Conservation (phyloP, 2,113 vertebrate species). For the Notarius quadriscutis region DNA sequence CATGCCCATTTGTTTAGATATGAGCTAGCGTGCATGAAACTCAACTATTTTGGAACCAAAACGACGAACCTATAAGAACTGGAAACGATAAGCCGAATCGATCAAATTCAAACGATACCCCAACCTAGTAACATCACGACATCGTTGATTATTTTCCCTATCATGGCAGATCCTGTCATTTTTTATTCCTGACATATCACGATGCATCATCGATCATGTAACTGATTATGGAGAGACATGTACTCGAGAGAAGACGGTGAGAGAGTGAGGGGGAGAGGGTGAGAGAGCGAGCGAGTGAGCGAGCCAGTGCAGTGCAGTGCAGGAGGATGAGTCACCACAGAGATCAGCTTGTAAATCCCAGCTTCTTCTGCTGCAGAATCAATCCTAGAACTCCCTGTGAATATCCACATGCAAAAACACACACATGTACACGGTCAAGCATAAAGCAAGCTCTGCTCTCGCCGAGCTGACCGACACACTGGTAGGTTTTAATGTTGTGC, state of each 20-base stretch:
- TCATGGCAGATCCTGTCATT: background rate
- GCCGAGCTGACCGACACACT: background rate
- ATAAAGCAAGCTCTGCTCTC: background rate
- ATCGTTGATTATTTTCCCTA: background rate
- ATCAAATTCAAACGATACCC: too few species aligned
- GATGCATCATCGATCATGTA: background rate
- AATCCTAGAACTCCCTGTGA: background rate
- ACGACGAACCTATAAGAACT: too few species aligned
- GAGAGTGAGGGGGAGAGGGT: background rate
- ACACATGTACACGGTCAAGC: background rate
- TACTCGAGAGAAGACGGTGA: background rate
- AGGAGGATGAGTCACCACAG: conserved; percentile 52
- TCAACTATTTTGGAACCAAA: too few species aligned
- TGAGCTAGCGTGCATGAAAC: too few species aligned
- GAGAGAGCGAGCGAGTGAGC: background rate
- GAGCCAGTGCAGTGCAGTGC: conserved; percentile 34
- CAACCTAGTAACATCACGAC: too few species aligned
- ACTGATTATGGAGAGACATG: background rate
- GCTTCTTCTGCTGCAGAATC: background rate
- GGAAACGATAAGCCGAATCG: too few species aligned
- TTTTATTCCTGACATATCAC: background rate
- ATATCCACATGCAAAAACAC: background rate
- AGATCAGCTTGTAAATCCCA: conserved; percentile 31
- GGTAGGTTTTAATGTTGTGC: too few species aligned
- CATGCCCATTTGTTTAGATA: too few species aligned